Conservation (phyloP, 1,140 invertebrate genomes). For the Theocolax elegans region DNA sequence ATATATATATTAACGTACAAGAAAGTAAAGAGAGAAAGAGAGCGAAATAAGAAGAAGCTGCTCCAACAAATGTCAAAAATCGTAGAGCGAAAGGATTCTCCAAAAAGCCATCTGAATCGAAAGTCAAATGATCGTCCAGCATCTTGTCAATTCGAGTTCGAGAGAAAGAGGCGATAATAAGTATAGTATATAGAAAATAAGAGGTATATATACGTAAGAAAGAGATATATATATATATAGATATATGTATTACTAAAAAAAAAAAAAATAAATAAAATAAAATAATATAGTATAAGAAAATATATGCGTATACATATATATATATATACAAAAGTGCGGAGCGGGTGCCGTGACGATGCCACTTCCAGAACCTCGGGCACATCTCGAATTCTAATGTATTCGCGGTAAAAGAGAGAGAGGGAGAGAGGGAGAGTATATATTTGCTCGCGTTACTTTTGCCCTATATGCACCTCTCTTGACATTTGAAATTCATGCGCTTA, state of each 20-base stretch:
- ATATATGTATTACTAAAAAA: too few relatives aligned
- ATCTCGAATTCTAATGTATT: constrained; percentile 13
- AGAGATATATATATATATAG: too few relatives aligned
- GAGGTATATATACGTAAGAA: too few relatives aligned
- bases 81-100: background rate
- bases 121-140: constrained; percentile 24
- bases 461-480: constrained; percentile 11
- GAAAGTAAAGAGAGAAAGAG: background rate
- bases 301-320: too few relatives aligned
- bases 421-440: background rate
- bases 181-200: too few relatives aligned
- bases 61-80: background rate
- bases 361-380: constrained; percentile 38
- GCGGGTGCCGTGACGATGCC: constrained; percentile 45
- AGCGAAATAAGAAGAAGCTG: background rate
- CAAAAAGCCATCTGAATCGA: constrained; percentile 10
- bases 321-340: too few relatives aligned
- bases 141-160: background rate
- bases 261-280: too few relatives aligned
- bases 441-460: too few relatives aligned
- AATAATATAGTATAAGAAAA: too few relatives aligned
- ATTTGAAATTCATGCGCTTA: constrained; percentile 27
- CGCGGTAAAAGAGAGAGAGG: background rate
- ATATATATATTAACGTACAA: background rate
- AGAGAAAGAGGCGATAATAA: constrained; percentile 20